Conservation (phyloP, 2,888 invertebrate genomes). For the Ditylenchus weischeri region DNA sequence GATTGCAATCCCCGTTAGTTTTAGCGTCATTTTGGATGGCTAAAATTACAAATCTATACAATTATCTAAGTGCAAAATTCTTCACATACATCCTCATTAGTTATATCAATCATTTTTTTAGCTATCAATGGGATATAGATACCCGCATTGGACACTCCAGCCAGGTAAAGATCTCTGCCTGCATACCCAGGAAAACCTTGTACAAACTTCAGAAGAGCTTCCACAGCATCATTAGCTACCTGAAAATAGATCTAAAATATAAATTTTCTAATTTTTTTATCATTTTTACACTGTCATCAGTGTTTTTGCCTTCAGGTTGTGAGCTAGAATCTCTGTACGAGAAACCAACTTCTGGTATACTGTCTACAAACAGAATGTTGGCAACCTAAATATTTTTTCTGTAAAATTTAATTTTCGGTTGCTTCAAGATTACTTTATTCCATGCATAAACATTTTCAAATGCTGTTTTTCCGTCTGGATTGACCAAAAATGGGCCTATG, state of each 20-base stretch:
- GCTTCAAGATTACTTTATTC: too few species aligned
- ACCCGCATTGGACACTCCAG: background rate
- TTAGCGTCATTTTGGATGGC: background rate
- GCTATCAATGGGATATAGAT: background rate
- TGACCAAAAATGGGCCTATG: too few species aligned
- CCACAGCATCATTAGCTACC: background rate
- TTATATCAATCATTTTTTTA: background rate
- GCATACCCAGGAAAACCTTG: background rate
- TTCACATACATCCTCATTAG: background rate
- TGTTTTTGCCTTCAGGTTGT: too few species aligned
- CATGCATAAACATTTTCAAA: too few species aligned
- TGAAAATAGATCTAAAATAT: background rate
- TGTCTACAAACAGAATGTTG: too few species aligned
- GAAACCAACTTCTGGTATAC: too few species aligned
- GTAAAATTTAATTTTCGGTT: too few species aligned
- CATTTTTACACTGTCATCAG: too few species aligned
- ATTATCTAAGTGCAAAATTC: background rate
- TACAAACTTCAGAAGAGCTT: background rate
- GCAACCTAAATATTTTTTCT: too few species aligned
- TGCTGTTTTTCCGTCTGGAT: too few species aligned
- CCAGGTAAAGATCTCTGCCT: background rate
- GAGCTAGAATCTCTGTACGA: too few species aligned
- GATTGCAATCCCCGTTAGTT: background rate
- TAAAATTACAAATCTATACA: background rate
- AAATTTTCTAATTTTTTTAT: too few species aligned